A percentile compares a stretch with the other conserved stretches of the same genome.
phyloP scores from a whole-genome alignment of 1,140 invertebrate genomes.

The Eufriesea mexicana region DNA sequence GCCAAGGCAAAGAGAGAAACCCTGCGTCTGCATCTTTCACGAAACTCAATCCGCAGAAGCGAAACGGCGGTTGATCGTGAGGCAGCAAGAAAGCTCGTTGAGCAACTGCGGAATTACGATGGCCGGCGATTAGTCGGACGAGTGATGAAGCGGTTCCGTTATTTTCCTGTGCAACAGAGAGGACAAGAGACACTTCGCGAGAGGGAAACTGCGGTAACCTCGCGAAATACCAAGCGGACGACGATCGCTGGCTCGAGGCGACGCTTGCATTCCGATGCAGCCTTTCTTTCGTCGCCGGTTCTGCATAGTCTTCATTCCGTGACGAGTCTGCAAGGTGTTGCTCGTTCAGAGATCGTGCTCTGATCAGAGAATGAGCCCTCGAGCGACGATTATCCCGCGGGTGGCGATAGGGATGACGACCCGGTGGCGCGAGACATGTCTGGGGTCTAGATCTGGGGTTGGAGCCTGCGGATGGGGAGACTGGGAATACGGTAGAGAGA shows the following conservation, averaged over 20 bases:
- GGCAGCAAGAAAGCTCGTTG: conserved; percentile 15
- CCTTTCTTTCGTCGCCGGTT: conserved; percentile 54
- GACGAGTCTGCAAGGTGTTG: neutral
- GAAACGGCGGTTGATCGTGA: conserved; percentile 30
- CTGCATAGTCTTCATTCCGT: conserved; percentile 43
- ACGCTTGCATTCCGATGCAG: conserved; percentile 72
- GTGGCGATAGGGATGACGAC: too few species aligned
- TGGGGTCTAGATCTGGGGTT: too few species aligned
- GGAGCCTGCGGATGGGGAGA: too few species aligned
- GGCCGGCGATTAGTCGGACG: conserved; percentile 2
- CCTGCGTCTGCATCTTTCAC: too few species aligned
- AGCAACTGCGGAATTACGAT: conserved; percentile 17
- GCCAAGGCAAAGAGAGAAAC: neutral
- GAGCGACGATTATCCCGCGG: too few species aligned
- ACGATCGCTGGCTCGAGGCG: conserved; percentile 31
- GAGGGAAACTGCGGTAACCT: conserved; percentile 45
- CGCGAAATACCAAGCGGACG: conserved; percentile 70
- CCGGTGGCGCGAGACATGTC: too few species aligned
- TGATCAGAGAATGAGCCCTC: too few species aligned
- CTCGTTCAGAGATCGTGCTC: neutral
- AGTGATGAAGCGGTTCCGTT: conserved; percentile 1
- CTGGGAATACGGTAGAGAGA: neutral
- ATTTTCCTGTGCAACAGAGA: conserved; percentile 24
- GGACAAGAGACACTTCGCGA: neutral
- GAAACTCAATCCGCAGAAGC: neutral